A percentile compares a stretch with the other conserved stretches of the same genome.
Conservation (phyloP, 2,888 invertebrate genomes). For the Acanthosepion esculentum region DNA sequence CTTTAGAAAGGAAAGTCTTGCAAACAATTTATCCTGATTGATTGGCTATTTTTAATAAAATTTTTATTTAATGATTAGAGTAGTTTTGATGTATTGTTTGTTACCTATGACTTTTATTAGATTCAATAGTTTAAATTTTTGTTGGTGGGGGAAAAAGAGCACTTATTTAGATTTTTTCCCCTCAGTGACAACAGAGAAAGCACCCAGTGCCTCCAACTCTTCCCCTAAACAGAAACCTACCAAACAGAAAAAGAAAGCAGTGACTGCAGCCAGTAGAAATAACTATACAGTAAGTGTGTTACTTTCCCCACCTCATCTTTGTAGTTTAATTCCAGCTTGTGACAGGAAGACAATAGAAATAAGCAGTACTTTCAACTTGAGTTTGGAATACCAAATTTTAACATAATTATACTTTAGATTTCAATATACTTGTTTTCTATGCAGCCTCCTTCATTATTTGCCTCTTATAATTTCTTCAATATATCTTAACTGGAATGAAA, state of each 20-base stretch:
- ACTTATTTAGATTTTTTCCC: neutral
- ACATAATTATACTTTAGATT: neutral
- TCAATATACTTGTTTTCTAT: neutral
- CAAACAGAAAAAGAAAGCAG: constrained; percentile 37
- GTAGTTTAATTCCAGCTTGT: neutral
- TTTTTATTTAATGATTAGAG: too few species aligned
- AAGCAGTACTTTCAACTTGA: too few species aligned
- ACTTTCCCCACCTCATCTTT: neutral
- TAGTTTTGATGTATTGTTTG: too few species aligned
- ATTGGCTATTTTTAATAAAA: too few species aligned
- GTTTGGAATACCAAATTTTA: too few species aligned
- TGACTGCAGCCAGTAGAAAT: constrained; percentile 42
- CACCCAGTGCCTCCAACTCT: constrained; percentile 34
- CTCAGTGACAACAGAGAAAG: constrained; percentile 17
- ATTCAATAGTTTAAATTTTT: neutral
- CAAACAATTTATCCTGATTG: too few species aligned
- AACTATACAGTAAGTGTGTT: constrained; percentile 41
- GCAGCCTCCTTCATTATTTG: neutral
- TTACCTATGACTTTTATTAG: neutral
- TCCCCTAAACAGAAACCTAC: constrained; percentile 43
- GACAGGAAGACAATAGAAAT: neutral
- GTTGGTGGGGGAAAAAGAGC: neutral
- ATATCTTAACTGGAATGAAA: neutral
- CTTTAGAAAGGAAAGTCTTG: too few species aligned
- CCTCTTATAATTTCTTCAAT: neutral